phyloP scores from a whole-genome alignment of 2,888 invertebrate species.

The Noctuana brunneofusca region DNA sequence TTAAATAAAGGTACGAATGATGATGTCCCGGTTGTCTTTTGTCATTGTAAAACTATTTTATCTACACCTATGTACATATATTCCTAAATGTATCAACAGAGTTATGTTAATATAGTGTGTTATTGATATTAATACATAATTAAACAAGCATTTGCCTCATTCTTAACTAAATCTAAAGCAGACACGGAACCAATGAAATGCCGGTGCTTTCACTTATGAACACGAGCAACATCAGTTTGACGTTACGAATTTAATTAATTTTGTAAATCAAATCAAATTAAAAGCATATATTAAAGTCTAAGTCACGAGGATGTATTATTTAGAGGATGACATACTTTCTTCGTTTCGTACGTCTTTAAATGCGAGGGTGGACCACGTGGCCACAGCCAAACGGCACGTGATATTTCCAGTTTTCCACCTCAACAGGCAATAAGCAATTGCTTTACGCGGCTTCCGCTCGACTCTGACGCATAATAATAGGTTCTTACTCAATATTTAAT shows the following conservation, averaged over 20 bases:
- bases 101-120: too few relatives aligned
- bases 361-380: constrained; percentile 6
- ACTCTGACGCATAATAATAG: not conserved
- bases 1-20: too few relatives aligned
- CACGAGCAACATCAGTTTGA: not conserved
- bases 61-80: too few relatives aligned
- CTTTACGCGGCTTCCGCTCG: not conserved
- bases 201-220: not conserved
- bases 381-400: not conserved
- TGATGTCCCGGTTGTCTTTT: too few relatives aligned
- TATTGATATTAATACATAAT: too few relatives aligned
- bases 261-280: not conserved
- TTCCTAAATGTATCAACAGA: too few relatives aligned
- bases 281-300: not conserved
- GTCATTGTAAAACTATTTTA: too few relatives aligned
- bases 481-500: not conserved
- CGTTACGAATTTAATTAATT: not conserved
- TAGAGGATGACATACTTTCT: not conserved
- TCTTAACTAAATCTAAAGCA: too few relatives aligned
- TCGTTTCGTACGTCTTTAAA: not conserved
- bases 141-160: too few relatives aligned
- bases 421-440: not conserved
- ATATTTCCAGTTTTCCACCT: not conserved
- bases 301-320: not conserved
- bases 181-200: too few relatives aligned